Base-by-base conservation (phyloP, 1,140 invertebrate species). In the Ladona fulva region DNA sequence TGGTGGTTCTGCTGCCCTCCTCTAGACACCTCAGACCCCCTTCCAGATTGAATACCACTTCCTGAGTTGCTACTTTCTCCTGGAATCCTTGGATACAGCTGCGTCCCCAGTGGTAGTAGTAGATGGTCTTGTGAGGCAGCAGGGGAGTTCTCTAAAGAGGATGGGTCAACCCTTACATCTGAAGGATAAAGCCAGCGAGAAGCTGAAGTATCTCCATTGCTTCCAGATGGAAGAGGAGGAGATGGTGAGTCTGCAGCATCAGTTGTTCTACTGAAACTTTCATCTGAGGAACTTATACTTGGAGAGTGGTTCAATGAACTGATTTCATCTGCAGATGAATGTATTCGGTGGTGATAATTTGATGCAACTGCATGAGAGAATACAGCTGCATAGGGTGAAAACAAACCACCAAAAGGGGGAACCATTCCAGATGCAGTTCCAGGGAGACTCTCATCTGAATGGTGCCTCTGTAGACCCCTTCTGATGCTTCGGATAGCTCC, bases 311-410 rank as follows among this genome's bases (percentile, higher is more conserved):
- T 93, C 0, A 93, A 84, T 0, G 92, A 93, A 82, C 91, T 93
- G 22, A 94, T 88, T 83, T 94, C 92, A 83, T 94, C 92, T 1
- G 92, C 92, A 0, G 92, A 94, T 0, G 92, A 93, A 82, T 92
- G 91, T n/a, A 90, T 89, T 66, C 89, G 42, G 77, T 86, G 83
- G 8, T 83, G 85, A 25, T 81, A 42, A 75, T 75, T 66, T 3
- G 52, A 66, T 16, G 52, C 3, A 66, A 66, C 52, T 6, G 52
- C 52, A 16, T 66, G 52, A 6, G 52, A 66, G 12, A 6, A 66
- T 3, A 66, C 52, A 66, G 52, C 52, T 66, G 52, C 52, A 66
- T 66, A 66, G 5, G 52, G 52, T 6, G 52, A 66, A 19, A 79
- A 59, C 44, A 74, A 11, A 22, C 78, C 0, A 79, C 73, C 66